Conservation (phyloP, 1,140 invertebrate species). For the Diorhabda elongata region DNA sequence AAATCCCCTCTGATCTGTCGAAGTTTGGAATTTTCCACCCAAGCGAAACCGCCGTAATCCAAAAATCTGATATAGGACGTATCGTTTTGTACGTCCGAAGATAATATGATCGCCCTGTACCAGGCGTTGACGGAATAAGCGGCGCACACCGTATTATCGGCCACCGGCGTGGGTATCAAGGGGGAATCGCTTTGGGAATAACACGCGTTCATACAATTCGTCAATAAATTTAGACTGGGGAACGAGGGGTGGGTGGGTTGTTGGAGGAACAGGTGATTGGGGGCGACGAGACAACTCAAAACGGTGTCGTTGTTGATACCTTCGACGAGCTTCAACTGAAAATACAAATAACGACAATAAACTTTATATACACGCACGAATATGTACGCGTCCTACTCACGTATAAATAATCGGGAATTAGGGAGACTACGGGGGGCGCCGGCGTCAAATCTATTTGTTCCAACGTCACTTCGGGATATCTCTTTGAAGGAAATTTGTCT, state of each 20-base stretch:
- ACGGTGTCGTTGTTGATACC: slow-evolving; percentile 91
- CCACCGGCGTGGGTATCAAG: slow-evolving; percentile 54
- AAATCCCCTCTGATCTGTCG: slow-evolving; percentile 90
- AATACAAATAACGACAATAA: slow-evolving; percentile 4
- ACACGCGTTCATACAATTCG: slow-evolving; percentile 65
- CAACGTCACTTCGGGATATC: slow-evolving; percentile 73
- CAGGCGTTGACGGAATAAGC: slow-evolving; percentile 77
- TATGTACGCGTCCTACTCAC: slow-evolving; percentile 48
- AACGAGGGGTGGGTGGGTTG: slow-evolving; percentile 90
- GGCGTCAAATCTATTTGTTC: slow-evolving; percentile 67
- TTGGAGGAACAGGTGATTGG: slow-evolving; percentile 88
- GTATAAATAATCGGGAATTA: slow-evolving; percentile 61
- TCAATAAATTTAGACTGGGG: slow-evolving; percentile 71
- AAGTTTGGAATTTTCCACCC: slow-evolving; percentile 67
- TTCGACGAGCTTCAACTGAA: slow-evolving; percentile 77
- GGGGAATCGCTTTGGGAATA: slow-evolving; percentile 64
- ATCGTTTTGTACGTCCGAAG: slow-evolving; percentile 61
- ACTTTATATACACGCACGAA: not conserved
- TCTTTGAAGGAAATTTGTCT: slow-evolving; percentile 74
- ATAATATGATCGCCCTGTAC: slow-evolving; percentile 83
- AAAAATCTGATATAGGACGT: slow-evolving; percentile 82
- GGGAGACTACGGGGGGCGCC: slow-evolving; percentile 53
- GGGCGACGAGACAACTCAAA: slow-evolving; percentile 76
- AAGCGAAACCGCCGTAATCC: slow-evolving; percentile 89
- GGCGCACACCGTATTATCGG: slow-evolving; percentile 58